These are phyloP conservation scores for Patiria pectinifera DNA, from an alignment of 53 echinoderm and acorn worm species.

Conservation along the genomic window DNA sequence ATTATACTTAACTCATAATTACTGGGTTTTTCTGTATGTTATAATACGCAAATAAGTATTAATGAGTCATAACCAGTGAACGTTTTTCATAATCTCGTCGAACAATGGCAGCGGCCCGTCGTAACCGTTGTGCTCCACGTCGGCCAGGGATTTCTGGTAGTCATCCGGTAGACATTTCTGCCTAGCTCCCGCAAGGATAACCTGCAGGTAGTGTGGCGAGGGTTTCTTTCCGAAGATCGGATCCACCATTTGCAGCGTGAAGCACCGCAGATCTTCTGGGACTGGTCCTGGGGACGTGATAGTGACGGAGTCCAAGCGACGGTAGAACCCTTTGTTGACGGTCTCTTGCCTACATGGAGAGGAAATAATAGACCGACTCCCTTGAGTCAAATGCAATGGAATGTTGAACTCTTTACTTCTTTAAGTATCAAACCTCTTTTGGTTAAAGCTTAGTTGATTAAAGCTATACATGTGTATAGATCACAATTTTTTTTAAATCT, in stretches of 20 bases:
- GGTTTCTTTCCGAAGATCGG: conserved; percentile 42
- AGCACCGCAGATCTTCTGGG: background rate
- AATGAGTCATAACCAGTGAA: background rate
- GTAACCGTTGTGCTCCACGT: conserved; percentile 37
- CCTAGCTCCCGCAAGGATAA: conserved; percentile 32
- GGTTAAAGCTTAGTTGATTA: too few relatives aligned
- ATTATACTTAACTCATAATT: too few relatives aligned
- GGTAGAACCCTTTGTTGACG: conserved; percentile 7
- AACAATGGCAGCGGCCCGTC: conserved; percentile 7
- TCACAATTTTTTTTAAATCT: background rate
- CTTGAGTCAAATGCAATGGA: background rate
- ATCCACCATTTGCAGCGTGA: conserved; percentile 31
- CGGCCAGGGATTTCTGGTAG: conserved; percentile 8
- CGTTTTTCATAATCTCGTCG: conserved; percentile 19
- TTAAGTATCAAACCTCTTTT: too few relatives aligned
- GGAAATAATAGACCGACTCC: background rate
- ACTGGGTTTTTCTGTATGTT: too few relatives aligned
- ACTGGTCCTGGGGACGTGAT: background rate
- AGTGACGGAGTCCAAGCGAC: conserved; percentile 10
- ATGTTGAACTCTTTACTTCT: too few relatives aligned
- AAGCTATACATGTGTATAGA: too few relatives aligned
- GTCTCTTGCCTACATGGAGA: conserved; percentile 5
- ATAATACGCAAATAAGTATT: too few relatives aligned
- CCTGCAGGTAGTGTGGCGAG: conserved; percentile 39
- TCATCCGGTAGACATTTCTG: conserved; percentile 30